Conservation (phyloP, 2,888 invertebrate genomes). For the Hirtodrosophila duncani region DNA sequence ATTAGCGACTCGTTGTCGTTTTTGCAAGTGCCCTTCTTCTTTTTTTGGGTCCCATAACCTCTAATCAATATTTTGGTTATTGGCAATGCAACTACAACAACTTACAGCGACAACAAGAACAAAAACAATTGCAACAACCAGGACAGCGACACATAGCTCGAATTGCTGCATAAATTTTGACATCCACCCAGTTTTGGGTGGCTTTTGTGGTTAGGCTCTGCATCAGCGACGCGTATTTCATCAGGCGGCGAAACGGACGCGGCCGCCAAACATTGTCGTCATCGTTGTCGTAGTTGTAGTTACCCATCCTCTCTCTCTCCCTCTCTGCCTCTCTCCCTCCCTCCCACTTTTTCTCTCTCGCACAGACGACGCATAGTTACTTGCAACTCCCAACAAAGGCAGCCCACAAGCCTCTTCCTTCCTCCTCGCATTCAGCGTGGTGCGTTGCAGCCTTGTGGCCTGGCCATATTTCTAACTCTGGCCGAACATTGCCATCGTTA, state of each 20-base stretch:
- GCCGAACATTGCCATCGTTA: slow-evolving; percentile 35
- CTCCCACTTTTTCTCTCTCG: neutral
- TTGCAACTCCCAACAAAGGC: too few relatives aligned
- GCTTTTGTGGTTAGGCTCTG: neutral
- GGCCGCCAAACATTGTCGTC: slow-evolving; percentile 48
- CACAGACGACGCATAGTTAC: slow-evolving; percentile 1
- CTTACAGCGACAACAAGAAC: slow-evolving; percentile 13
- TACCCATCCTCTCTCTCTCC: neutral
- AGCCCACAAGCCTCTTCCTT: neutral
- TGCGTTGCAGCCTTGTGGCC: slow-evolving; percentile 8
- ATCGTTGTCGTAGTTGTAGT: slow-evolving; percentile 17
- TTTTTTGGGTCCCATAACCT: slow-evolving; percentile 44
- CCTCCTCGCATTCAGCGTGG: too few relatives aligned
- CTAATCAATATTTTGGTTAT: slow-evolving; percentile 73
- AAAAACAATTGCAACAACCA: slow-evolving; percentile 16
- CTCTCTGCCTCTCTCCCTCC: neutral
- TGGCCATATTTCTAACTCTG: slow-evolving; percentile 47
- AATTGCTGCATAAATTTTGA: slow-evolving; percentile 54
- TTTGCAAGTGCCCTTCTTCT: neutral
- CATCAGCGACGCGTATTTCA: slow-evolving; percentile 60
- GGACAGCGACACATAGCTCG: slow-evolving; percentile 15
- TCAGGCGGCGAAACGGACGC: slow-evolving; percentile 44
- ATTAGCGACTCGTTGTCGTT: slow-evolving; percentile 15
- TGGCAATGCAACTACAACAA: slow-evolving; percentile 51
- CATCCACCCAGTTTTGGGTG: slow-evolving; percentile 11